Percentiles rank a stretch among this genome's conserved stretches.
Evolutionary conservation across 2,797 vertebrate genomes (phyloP).

Genomic region (Melanotaenia trifasciata): DNA sequence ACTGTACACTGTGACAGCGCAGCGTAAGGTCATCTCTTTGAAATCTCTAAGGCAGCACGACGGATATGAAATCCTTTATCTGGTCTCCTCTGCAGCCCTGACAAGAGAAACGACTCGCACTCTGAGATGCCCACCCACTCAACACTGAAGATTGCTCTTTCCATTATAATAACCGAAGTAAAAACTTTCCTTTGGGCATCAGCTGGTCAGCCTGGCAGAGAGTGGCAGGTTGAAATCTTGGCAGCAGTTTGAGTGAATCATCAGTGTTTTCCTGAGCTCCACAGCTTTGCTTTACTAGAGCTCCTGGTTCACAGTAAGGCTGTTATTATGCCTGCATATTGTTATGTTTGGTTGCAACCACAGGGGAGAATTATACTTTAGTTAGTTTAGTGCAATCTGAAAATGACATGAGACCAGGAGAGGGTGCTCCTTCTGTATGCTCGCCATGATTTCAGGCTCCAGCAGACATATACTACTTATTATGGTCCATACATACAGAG

Average conservation of each 20-base stretch:
- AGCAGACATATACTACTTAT: neutral
- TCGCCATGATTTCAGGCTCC: too few relatives aligned
- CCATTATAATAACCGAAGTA: neutral
- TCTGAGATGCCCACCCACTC: neutral
- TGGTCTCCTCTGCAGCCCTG: slow-evolving; percentile 5
- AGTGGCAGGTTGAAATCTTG: slow-evolving; percentile 17
- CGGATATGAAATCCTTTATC: slow-evolving; percentile 31
- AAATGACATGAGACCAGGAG: neutral
- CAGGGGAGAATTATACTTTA: slow-evolving; percentile 4
- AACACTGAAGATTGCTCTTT: neutral
- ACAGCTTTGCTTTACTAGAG: neutral
- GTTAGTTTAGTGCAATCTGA: neutral
- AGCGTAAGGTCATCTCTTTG: neutral
- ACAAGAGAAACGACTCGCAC: neutral
- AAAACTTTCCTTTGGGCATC: neutral
- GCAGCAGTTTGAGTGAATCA: slow-evolving; percentile 5
- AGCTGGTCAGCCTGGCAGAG: neutral
- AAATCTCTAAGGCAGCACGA: neutral
- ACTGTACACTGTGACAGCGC: slow-evolving; percentile 7
- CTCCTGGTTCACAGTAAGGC: neutral
- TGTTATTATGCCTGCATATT: slow-evolving; percentile 10
- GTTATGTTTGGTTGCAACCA: slow-evolving; percentile 21
- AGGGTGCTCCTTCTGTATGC: too few relatives aligned
- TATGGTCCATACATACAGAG: neutral
- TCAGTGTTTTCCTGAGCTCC: neutral